Percentiles rank a stretch among this genome's conserved stretches.
Evolutionary conservation across 2,888 invertebrate species (phyloP).

Genomic region (Drosophila imparisetae): DNA sequence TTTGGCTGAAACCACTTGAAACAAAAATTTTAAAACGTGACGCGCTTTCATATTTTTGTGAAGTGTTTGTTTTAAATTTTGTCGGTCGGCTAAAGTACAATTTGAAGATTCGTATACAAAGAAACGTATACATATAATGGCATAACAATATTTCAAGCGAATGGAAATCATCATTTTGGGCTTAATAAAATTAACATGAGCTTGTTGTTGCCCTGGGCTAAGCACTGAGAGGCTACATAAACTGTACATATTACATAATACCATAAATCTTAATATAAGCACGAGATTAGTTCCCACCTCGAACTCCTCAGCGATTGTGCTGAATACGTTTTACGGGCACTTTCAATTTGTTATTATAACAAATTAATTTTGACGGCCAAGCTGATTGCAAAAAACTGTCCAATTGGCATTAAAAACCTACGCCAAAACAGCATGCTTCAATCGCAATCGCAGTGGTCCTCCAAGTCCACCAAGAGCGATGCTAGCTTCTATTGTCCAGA

Average conservation of each 20-base stretch:
- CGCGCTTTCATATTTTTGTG: constrained; percentile 51
- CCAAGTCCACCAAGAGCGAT: constrained; percentile 1
- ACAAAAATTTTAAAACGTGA: constrained; percentile 60
- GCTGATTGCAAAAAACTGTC: constrained; percentile 77
- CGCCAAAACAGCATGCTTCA: constrained; percentile 65
- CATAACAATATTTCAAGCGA: constrained; percentile 43
- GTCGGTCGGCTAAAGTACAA: constrained; percentile 51
- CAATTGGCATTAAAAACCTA: constrained; percentile 76
- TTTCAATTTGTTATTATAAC: constrained; percentile 77
- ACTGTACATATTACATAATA: constrained; percentile 28
- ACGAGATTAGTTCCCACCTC: not conserved
- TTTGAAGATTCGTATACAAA: constrained; percentile 31
- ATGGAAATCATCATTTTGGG: constrained; percentile 39
- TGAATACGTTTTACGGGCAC: constrained; percentile 29
- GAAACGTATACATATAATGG: not conserved
- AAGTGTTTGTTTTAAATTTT: constrained; percentile 71
- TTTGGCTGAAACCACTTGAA: constrained; percentile 55
- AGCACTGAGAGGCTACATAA: constrained; percentile 17
- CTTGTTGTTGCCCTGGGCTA: constrained; percentile 50
- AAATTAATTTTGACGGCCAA: constrained; percentile 76
- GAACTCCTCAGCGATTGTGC: not conserved
- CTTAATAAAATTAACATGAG: constrained; percentile 56
- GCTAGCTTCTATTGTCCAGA: constrained; percentile 59
- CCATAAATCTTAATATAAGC: constrained; percentile 9
- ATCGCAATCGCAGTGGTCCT: constrained; percentile 14